Base-by-base conservation (phyloP, 2,797 vertebrate species). In the Cynodonichthys magdalenae region DNA sequence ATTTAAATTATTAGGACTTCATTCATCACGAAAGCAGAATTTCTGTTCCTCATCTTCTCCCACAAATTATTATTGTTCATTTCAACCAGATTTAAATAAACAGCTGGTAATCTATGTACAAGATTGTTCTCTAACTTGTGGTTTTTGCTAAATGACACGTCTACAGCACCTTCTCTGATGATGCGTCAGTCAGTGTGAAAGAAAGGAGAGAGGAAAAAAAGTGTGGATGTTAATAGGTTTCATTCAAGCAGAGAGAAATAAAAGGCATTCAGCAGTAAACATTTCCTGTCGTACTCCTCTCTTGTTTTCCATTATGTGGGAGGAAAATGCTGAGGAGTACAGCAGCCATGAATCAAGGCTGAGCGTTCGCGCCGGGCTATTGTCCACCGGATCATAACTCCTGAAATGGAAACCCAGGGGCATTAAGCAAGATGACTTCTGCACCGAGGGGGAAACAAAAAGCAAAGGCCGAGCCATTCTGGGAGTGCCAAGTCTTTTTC, bases 371-470 rank as follows among this genome's bases (percentile, higher is more conserved):
- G 53, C 44, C 59, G 0, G 59, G 46, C 70, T 58, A 59, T 78
- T 61, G 67, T 84, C 84, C 72, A 69, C 44, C 9, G 61, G 52
- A 75, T 74, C 77, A 66, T 74, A 86, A 88, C 74, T 80, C 74
- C 76, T 79, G 50, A 17, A 70, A 18, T 53, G 71, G 55, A 80
- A 83, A 82, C 62, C 59, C 53, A 47, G 28, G 31, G 42, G 64
- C 66, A 69, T 82, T 60, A 71, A 63, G 68, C 59, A 19, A 70
- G 67, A 83, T 47, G 76, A 67, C 70, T 80, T 68, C 63, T 73
- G 72, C 7, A 53, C 56, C 69, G n/a, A 39, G 61, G 66, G 81
- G 71, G 49, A 64, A 61, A 64, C 69, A 29, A 46, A 58, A 69
- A 72, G 47, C 59, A 67, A 55, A 56, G 68, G 68, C 52, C 24